Evolutionary conservation across 2,888 invertebrate species (phyloP), one percentile per base, ranked within the genome.

Genomic region (Rhamphomyia laevipes): DNA sequence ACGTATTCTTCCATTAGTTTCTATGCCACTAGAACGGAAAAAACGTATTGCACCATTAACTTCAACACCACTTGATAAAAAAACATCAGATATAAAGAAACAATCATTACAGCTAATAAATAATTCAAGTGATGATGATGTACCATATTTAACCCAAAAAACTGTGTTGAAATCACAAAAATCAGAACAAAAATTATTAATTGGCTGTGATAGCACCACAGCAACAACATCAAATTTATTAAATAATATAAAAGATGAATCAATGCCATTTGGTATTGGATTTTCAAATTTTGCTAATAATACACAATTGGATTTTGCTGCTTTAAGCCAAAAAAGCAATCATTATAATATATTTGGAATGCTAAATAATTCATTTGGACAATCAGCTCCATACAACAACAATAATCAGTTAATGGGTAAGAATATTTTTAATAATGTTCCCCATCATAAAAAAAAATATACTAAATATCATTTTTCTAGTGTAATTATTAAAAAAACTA

Each of bases 141-240:
- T 67, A 56, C 69, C 68, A 31, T 69, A 66, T 59, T 59, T 69
- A 31, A 63, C 65, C n/a, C 62, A 66, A 47, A 82, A 81, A 64
- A 80, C 81, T 21, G 59, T 66, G n/a, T 56, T 65, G 15, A 65
- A 64, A 51, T 66, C 62, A 48, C 64, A 61, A 52, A 52, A 63
- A 54, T 46, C 64, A 40, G 61, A 62, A 51, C 56, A 59, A 45
- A 59, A 52, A 44, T 46, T 48, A 18, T 33, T 38, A 31, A 45
- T 23, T 33, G 44, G 43, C 16, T 46, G 38, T 33, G 44, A 42
- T 35, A 43, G 31, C 3, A 30, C 45, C 13, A 30, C 42, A 6
- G 37, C 33, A 4, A 41, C 31, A 30, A 33, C 43, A n/a, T 17
- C 47, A 10, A 42, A 44, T n/a, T 43, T 43, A 23, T 42, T 55